phyloP scores from a whole-genome alignment of 1,140 invertebrate genomes.

The Anoplolepis gracilipes region DNA sequence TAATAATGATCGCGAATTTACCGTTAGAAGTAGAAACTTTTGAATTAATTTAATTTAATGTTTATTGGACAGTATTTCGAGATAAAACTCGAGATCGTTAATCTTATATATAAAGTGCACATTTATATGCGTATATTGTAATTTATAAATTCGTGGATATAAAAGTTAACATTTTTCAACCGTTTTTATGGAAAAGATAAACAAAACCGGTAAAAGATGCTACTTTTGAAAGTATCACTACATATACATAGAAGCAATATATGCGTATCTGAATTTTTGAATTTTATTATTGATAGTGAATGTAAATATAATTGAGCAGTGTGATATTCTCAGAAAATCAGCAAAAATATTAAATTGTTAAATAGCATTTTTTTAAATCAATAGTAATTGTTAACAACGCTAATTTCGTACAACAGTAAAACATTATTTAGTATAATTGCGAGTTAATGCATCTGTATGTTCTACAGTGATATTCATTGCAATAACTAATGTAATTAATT shows the following conservation, averaged over 20 bases:
- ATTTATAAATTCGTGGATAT: neutral
- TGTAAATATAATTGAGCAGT: neutral
- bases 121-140: neutral
- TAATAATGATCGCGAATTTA: slow-evolving; percentile 1
- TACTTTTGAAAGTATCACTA: neutral
- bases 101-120: neutral
- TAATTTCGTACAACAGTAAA: neutral
- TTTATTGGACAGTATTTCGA: neutral
- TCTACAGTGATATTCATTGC: neutral
- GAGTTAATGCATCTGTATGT: neutral
- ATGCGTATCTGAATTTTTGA: neutral
- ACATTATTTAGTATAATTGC: neutral
- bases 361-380: neutral
- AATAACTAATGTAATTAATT: neutral
- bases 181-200: slow-evolving; percentile 2
- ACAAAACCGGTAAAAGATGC: neutral
- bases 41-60: slow-evolving; percentile 29
- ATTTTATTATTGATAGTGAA: neutral
- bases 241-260: neutral
- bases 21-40: neutral
- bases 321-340: neutral
- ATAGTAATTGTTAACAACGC: neutral
- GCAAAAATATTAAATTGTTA: neutral
- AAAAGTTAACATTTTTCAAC: neutral
- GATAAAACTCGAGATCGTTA: neutral